A percentile compares a stretch with the other conserved stretches of the same genome.
phyloP scores from a whole-genome alignment of 2,113 vertebrate species.

The Pterocles gutturalis region DNA sequence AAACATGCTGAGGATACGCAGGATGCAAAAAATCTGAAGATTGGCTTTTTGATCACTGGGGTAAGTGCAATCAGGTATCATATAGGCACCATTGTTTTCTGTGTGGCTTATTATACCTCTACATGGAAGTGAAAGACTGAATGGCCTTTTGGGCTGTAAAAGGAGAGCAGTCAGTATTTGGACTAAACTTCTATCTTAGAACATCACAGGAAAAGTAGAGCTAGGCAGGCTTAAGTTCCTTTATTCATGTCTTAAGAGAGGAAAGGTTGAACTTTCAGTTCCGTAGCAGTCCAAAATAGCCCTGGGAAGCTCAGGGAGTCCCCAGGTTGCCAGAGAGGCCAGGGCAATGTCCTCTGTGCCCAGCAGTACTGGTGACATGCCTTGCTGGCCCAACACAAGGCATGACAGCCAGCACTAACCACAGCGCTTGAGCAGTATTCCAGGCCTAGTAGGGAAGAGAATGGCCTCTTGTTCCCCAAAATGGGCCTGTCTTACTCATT shows the following conservation, averaged over 20 bases:
- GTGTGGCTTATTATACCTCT: not conserved
- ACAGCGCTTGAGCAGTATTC: not conserved
- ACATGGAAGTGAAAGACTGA: not conserved
- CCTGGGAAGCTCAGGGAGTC: not conserved
- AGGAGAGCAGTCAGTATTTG: not conserved
- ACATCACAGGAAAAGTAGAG: not conserved
- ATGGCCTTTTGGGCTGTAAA: not conserved
- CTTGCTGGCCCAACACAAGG: not conserved
- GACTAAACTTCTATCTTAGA: not conserved
- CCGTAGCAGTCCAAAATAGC: not conserved
- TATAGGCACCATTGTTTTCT: not conserved
- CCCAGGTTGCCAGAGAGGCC: not conserved
- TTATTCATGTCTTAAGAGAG: not conserved
- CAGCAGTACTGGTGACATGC: not conserved
- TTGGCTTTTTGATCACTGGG: slow-evolving; percentile 57
- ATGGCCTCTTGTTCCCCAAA: not conserved
- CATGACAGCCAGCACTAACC: not conserved
- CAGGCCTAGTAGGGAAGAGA: not conserved
- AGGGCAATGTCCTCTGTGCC: not conserved
- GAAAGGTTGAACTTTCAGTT: not conserved
- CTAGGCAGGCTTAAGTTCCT: not conserved
- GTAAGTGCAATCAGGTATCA: slow-evolving; percentile 35
- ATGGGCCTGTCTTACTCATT: not conserved
- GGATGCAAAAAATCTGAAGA: not conserved
- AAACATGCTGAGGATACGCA: not conserved